Conservation (phyloP, 2,888 invertebrate species). For the Cheiracanthium punctorium region DNA sequence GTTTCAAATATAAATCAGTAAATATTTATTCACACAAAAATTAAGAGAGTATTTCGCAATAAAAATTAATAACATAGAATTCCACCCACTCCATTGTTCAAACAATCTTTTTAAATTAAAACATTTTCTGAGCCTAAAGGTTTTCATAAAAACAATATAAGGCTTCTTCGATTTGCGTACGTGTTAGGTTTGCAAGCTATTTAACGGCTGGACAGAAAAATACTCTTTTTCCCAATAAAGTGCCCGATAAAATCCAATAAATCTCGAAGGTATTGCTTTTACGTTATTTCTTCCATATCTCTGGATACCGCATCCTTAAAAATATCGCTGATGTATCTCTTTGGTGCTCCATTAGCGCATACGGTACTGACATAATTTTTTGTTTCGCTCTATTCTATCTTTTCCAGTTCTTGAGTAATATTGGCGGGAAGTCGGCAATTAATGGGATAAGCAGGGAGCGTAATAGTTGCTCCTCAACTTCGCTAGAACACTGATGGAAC, state of each 20-base stretch:
- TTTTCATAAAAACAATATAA: no score
- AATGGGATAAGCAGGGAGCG: constrained; percentile 4
- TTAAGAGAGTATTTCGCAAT: no score
- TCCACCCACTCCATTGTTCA: no score
- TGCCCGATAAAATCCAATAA: not conserved
- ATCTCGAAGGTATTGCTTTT: not conserved
- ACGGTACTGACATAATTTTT: not conserved
- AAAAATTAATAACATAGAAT: no score
- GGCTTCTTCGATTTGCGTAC: no score
- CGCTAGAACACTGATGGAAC: not conserved
- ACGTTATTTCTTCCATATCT: not conserved
- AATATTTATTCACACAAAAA: no score
- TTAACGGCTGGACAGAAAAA: no score
- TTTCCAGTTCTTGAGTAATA: not conserved
- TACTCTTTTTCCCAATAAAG: not conserved
- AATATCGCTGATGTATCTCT: not conserved
- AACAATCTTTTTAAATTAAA: no score
- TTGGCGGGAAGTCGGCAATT: constrained; percentile 2
- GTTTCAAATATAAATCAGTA: no score
- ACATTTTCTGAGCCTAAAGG: no score
- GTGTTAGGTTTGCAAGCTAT: no score
- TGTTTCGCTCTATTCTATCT: not conserved
- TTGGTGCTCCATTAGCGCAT: not conserved
- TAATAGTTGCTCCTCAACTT: not conserved
- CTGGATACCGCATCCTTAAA: not conserved